Percentiles rank a stretch among this genome's conserved stretches.
phyloP scores from a whole-genome alignment of 2,888 invertebrate genomes.

The Eupithecia subfuscata region DNA sequence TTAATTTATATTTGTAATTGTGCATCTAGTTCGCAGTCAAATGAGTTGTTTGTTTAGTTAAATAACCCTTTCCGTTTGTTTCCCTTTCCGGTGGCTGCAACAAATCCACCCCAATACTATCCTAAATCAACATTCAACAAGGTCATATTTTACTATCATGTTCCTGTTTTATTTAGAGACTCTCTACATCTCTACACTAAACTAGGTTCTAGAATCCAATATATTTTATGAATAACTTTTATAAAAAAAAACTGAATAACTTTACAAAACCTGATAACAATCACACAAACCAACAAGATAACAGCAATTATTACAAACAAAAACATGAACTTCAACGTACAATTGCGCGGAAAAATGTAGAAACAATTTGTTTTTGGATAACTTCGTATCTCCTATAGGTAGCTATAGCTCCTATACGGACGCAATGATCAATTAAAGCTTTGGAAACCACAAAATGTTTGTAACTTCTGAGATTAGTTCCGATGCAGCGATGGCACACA shows the following conservation, averaged over 20 bases:
- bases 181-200: not conserved
- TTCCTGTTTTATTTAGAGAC: not conserved
- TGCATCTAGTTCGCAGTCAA: constrained; percentile 27
- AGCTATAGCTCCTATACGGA: no score
- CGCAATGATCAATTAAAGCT: no score
- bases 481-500: no score
- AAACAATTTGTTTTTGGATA: not conserved
- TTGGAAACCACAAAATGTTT: no score
- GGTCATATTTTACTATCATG: not conserved
- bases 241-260: no score
- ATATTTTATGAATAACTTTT: not conserved
- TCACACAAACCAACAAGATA: no score
- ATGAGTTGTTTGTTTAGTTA: constrained; percentile 29
- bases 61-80: no score
- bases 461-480: no score
- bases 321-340: no score
- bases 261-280: no score
- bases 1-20: constrained; percentile 32
- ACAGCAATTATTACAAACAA: no score
- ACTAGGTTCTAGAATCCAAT: not conserved
- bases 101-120: not conserved
- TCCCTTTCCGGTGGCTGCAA: not conserved
- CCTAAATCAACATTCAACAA: constrained; percentile 5
- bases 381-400: no score
- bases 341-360: not conserved